Evolutionary conservation across 2,797 vertebrate genomes (phyloP), one percentile per base, ranked within the genome.

Genomic region (Hyperoplus lanceolatus): DNA sequence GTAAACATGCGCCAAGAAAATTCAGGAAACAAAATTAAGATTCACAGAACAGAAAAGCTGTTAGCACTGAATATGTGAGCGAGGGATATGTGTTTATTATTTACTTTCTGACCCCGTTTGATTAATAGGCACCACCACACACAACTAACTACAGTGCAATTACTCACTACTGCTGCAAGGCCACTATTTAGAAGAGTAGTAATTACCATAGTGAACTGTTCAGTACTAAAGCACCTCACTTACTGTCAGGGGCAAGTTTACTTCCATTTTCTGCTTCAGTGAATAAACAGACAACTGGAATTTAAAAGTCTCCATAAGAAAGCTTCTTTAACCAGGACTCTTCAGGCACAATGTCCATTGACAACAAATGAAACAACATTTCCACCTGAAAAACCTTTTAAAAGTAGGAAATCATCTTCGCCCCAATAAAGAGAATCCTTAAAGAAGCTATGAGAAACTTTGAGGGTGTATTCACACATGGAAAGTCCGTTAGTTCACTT

Each of bases 121-220:
- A 77, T 63, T 77, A 39, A 53, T n/a, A 0, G 21, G 21, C 16
- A 8, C 11, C 16, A 8, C 11, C 43, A 39, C 41, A 56, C n/a
- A 38, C 43, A 60, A 36, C 42, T 4, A 36, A 16, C 4, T 10
- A 14, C 3, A 36, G 15, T 45, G 18, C 39, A 58, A 51, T 53
- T 59, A 39, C 39, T 74, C 53, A 59, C 45, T 39, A 3, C 43
- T 62, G 46, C 70, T 39, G 69, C 59, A 49, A 36, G 29, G 60
- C 46, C 7, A 0, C 8, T 42, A 43, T 45, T 60, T 41, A 75
- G 46, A 42, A 46, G 29, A 58, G 15, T 2, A 2, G 16, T 61
- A 59, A 77, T 82, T 54, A 82, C 1, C 36, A 29, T 39, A 55
- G 29, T 55, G 21, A 85, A 43, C 59, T 9, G 49, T n/a, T 65